These are phyloP conservation scores for Porites divaricata DNA, from an alignment of 92 coral and sea anemone species.

Conservation along the genomic window DNA sequence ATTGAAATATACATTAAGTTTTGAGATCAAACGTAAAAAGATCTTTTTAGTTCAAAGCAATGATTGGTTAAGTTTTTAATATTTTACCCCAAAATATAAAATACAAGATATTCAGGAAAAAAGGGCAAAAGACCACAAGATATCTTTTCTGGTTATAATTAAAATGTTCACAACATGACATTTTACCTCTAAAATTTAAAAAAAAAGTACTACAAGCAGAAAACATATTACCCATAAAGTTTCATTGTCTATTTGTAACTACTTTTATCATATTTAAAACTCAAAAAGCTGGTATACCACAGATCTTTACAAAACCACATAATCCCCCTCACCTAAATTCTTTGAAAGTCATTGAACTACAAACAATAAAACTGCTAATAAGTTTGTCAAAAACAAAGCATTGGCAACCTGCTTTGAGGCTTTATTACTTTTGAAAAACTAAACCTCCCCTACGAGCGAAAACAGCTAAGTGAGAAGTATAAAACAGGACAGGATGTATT, in stretches of 20 bases:
- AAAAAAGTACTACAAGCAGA: not conserved
- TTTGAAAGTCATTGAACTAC: not conserved
- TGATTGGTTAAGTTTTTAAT: not conserved
- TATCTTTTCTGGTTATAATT: conserved; percentile 5
- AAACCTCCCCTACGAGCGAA: conserved; percentile 22
- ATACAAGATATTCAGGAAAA: conserved; percentile 10
- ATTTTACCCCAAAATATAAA: conserved; percentile 8
- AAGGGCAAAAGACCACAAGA: conserved; percentile 3
- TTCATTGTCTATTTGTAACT: conserved; percentile 16
- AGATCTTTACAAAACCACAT: conserved; percentile 12
- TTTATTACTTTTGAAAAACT: conserved; percentile 8
- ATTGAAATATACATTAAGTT: not conserved
- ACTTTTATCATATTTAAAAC: not conserved
- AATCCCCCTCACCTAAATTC: not conserved
- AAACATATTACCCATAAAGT: not conserved
- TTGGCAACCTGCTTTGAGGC: not conserved
- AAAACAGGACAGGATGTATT: not conserved
- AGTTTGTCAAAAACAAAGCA: conserved; percentile 20
- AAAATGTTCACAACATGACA: conserved; percentile 31
- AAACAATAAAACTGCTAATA: not conserved
- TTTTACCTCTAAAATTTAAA: not conserved
- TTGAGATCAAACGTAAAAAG: not conserved
- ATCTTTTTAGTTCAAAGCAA: conserved; percentile 13
- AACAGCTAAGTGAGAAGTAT: conserved; percentile 6
- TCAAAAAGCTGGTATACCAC: conserved; percentile 1